Base-by-base conservation (phyloP, 2,888 invertebrate species). In the Panopea generosa region DNA sequence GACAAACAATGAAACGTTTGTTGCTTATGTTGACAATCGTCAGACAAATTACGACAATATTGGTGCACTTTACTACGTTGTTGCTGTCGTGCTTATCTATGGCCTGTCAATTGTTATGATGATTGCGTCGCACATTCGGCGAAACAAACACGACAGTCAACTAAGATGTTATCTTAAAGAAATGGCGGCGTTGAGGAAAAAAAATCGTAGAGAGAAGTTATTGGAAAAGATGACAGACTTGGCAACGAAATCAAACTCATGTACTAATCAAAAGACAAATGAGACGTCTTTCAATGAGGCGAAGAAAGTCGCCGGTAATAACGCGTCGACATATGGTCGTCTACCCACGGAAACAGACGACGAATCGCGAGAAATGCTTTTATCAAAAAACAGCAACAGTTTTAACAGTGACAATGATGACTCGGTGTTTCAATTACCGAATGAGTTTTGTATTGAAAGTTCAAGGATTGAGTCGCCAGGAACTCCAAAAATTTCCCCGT, bases 21-120 rank as follows among this genome's bases (percentile, higher is more conserved):
- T 86, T 6, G 88, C 88, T 7, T 78, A 78, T 27, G 85, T 89
- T 11, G 88, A 89, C 50, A 84, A 86, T 57, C 72, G 84, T 0
- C 77, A 79, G 9, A 69, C 75, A 18, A 77, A 84, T 29, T 84
- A 86, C 60, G 91, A 91, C 69, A 90, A 90, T 73, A 83, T 89
- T 18, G 91, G 91, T 1, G 91, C 92, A 9, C 81, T 92, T 2
- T 91, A 90, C 76, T 92, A 92, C 78, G 92, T 92, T n/a, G 87
- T 92, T 0, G 91, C 90, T n/a, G 92, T 92, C 27, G 89, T 92
- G 27, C 71, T 92, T 56, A 91, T 92, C 59, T 92, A 91, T 79
- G 92, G 91, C 16, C 85, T 90, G 29, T 91, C 91, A 9, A 92
- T 92, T 40, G 89, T 92, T 14, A 90, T 92, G 90, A 91, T 92